Evolutionary conservation across 2,888 invertebrate genomes (phyloP).

Genomic region (Periphyllus acericola): DNA sequence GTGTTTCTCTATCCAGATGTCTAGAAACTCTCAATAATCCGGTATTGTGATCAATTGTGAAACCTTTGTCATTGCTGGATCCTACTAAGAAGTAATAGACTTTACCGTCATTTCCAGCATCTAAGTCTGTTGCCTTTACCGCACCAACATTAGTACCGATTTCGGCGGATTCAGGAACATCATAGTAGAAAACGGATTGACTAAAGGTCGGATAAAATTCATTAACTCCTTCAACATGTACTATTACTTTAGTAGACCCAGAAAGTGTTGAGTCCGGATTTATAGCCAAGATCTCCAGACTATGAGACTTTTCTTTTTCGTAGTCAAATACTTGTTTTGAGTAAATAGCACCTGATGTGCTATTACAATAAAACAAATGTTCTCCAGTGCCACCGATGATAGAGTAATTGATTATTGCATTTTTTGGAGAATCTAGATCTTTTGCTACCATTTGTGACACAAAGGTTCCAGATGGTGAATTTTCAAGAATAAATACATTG

Average conservation of each 20-base stretch:
- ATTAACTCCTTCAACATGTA: constrained; percentile 86
- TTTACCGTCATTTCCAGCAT: constrained; percentile 86
- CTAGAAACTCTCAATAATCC: constrained; percentile 86
- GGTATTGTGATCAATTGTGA: constrained; percentile 83
- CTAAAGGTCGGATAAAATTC: constrained; percentile 89
- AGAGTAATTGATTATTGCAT: constrained; percentile 85
- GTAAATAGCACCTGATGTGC: constrained; percentile 79
- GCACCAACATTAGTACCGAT: constrained; percentile 86
- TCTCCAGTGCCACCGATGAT: constrained; percentile 81
- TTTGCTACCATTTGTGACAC: constrained; percentile 81
- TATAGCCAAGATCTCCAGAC: constrained; percentile 80
- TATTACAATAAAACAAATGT: constrained; percentile 81
- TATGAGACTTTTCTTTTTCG: constrained; percentile 82
- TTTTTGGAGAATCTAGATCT: constrained; percentile 88
- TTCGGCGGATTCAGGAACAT: constrained; percentile 90
- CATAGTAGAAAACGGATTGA: constrained; percentile 90
- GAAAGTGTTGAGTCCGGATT: constrained; percentile 88
- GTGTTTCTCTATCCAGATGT: constrained; percentile 85
- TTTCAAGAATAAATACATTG: constrained; percentile 84
- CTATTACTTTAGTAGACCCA: constrained; percentile 77
- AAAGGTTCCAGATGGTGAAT: constrained; percentile 78
- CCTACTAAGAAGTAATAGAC: constrained; percentile 93
- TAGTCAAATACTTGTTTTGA: constrained; percentile 85
- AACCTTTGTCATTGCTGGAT: constrained; percentile 91
- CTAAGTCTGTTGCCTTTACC: constrained; percentile 89